These are phyloP conservation scores for Nesometra sesokonis DNA, from an alignment of 35 echinoderm and acorn worm genomes.

Conservation along the genomic window DNA sequence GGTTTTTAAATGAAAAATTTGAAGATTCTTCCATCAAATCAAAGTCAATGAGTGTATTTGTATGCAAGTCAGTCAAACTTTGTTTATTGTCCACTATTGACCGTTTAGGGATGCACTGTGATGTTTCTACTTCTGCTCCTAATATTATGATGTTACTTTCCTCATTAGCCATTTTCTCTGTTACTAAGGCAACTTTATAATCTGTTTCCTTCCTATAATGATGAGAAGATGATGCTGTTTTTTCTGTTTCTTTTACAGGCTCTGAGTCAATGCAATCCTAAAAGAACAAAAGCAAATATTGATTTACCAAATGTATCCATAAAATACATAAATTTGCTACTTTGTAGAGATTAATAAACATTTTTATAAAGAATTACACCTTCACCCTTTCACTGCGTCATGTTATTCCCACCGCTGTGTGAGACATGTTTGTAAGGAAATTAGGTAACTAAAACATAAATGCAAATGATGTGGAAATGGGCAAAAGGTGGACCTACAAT, in stretches of 20 bases:
- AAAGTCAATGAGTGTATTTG: not conserved
- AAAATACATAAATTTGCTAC: too few species aligned
- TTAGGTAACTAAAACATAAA: too few species aligned
- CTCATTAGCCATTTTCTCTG: not conserved
- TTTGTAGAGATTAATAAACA: too few species aligned
- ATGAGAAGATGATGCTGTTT: not conserved
- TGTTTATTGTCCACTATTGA: not conserved
- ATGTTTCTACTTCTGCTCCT: not conserved
- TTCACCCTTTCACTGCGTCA: too few species aligned
- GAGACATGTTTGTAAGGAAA: too few species aligned
- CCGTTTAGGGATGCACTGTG: not conserved
- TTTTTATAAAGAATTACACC: too few species aligned
- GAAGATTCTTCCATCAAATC: not conserved
- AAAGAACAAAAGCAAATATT: not conserved
- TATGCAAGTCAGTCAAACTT: not conserved
- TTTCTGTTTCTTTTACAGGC: not conserved
- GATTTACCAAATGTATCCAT: too few species aligned
- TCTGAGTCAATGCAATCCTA: not conserved
- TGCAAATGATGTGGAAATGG: too few species aligned
- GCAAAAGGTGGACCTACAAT: too few species aligned
- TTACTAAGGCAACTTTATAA: not conserved
- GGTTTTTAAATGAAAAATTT: not conserved
- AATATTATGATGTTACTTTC: not conserved
- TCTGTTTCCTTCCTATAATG: not conserved
- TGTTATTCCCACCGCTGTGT: too few species aligned